A percentile compares a stretch with the other conserved stretches of the same genome.
phyloP scores from a whole-genome alignment of 2,888 invertebrate genomes.

The Nomada fabriciana region DNA sequence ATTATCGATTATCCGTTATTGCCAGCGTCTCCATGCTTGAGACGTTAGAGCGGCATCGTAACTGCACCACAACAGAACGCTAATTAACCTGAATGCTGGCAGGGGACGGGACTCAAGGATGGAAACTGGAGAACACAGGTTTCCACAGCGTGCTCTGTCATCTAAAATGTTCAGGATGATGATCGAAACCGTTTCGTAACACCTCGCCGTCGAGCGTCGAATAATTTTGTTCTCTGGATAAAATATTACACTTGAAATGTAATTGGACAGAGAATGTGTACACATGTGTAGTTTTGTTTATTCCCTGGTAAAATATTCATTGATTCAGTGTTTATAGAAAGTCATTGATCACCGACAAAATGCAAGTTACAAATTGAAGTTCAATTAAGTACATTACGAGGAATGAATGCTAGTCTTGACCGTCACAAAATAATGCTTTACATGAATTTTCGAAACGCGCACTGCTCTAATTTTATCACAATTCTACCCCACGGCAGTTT shows the following conservation, averaged over 20 bases:
- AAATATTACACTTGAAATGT: neutral
- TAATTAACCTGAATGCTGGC: constrained; percentile 61
- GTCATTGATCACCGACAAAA: no score
- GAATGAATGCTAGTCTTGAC: no score
- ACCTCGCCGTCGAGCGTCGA: neutral
- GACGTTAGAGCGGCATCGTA: constrained; percentile 48
- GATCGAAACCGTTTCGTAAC: neutral
- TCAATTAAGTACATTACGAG: no score
- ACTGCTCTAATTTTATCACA: no score
- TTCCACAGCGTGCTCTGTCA: constrained; percentile 20
- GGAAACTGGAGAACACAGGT: constrained; percentile 25
- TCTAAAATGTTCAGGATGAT: constrained; percentile 7
- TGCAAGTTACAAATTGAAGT: no score
- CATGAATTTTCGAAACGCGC: no score
- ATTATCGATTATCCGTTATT: constrained; percentile 65
- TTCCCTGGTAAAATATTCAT: no score
- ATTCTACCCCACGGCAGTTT: neutral
- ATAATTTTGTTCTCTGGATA: neutral
- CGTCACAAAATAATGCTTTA: no score
- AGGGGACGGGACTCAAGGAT: constrained; percentile 31
- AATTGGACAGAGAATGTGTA: no score
- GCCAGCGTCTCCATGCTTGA: constrained; percentile 43
- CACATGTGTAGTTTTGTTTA: no score
- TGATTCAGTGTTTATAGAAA: no score
- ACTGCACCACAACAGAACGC: constrained; percentile 53